Percentiles rank a stretch among this genome's conserved stretches.
These are phyloP conservation scores for Nothobranchius furzeri DNA, from an alignment of 2,113 vertebrate genomes.

Conservation along the genomic window DNA sequence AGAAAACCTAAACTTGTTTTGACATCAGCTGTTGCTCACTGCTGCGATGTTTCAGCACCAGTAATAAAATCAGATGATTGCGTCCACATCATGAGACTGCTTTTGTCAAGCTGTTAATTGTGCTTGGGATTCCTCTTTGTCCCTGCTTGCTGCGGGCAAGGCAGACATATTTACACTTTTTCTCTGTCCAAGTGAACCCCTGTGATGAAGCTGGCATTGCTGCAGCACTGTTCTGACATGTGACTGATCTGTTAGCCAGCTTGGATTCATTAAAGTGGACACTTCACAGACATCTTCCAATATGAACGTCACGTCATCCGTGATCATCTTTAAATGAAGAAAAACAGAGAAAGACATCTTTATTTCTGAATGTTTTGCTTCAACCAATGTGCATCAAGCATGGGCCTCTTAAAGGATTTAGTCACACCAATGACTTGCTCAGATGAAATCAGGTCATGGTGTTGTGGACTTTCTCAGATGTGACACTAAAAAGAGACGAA, in stretches of 20 bases:
- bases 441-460: slow-evolving; percentile 24
- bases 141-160: slow-evolving; percentile 23
- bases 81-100: neutral
- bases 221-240: neutral
- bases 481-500: neutral
- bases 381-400: neutral
- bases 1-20: too few species aligned
- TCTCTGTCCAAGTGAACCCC: slow-evolving; percentile 50
- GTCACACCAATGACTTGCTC: slow-evolving; percentile 15
- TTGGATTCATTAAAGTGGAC: slow-evolving; percentile 57
- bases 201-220: slow-evolving; percentile 62
- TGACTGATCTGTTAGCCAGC: slow-evolving; percentile 60
- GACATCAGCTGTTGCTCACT: neutral
- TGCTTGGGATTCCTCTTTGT: slow-evolving; percentile 6
- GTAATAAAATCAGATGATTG: neutral
- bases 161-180: slow-evolving; percentile 58
- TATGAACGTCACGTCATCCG: slow-evolving; percentile 56
- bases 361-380: slow-evolving; percentile 24
- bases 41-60: neutral
- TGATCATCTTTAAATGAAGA: slow-evolving; percentile 45
- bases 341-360: slow-evolving; percentile 21
- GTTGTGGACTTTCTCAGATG: slow-evolving; percentile 19
- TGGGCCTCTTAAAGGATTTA: neutral
- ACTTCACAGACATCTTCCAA: slow-evolving; percentile 62
- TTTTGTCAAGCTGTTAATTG: slow-evolving; percentile 13